Evolutionary conservation across 53 echinoderm and acorn worm species (phyloP), one percentile per base, ranked within the genome.

Genomic region (Crossaster papposus): DNA sequence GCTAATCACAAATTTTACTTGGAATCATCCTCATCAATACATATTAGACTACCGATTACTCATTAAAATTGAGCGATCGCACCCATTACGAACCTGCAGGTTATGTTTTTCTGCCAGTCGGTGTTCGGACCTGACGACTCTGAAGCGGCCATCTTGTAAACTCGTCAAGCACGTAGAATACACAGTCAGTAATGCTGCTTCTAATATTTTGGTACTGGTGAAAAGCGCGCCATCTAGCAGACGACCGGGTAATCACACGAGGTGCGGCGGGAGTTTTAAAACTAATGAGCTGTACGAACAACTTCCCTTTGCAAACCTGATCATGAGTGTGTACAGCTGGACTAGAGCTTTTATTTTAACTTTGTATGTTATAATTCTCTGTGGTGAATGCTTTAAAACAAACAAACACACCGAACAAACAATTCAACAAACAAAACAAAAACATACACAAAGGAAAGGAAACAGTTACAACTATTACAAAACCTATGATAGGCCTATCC

Each of bases 31-130:
- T 22, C 15, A 83, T 13, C 2, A 70, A n/a, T 38, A 83, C 29
- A 36, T 28, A 31, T 65, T 24, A 83, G 28, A 37, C 83, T 83
- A 36, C 15, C 32, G 17, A 36, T 65, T 33, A 10, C 44, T 14
- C 5, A 2, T n/a, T 29, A 76, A 34, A 87, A 87, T 2, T 36
- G 1, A 62, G 77, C 76, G 55, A 87, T 87, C 87, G 87, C 63
- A 87, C 33, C 2, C 11, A 36, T 53, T 58, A 76, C 87, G 9
- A 87, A 96, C 96, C 96, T 94, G 94, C 96, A 96, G 78, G 96
- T 96, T 31, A 96, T 94, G 88, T 89, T 90, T 90, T 92, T 96
- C 76, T 92, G 96, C 96, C 96, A 96, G 85, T 90, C 90, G 87
- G 87, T 87, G 87, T n/a, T 53, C 76, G 87, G 87, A 23, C 87